Evolutionary conservation across 2,113 vertebrate species (phyloP), one percentile per base, ranked within the genome.

Genomic region (Dolichotis patagonum): DNA sequence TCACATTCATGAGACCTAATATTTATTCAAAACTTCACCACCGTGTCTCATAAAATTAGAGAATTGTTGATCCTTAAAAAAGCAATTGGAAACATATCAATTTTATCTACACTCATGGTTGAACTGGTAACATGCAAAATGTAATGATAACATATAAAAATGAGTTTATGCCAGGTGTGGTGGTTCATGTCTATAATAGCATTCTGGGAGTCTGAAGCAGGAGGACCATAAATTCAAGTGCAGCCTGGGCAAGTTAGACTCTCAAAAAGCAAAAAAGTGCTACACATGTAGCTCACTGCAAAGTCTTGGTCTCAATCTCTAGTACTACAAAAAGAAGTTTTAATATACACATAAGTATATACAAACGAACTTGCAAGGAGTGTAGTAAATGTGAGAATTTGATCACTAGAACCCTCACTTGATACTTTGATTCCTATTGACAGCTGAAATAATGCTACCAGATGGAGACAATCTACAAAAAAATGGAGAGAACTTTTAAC

Each of bases 51-150:
- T 19, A 94, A 82, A 91, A 91, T 90, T 90, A 87, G 82, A 83
- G 78, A 95, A 58, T 38, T 85, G 35, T 49, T 94, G 65, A 89
- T 71, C 91, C 95, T 94, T 97, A 75, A 84, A 91, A 91, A 90
- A 94, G 62, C 77, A 87, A 69, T 75, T 89, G 26, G 90, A 90
- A 87, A 88, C 32, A 56, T 41, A 95, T 81, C 38, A 88, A 77
- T 41, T 81, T 92, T 90, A 82, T 95, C 60, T 93, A 56, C 9
- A 67, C 30, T 85, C 11, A 30, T 38, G 14, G 46, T 94, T 91
- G 65, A 98, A 92, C 85, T n/a, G 54, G 58, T 92, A 75, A 63
- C 62, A 46, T 75, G 56, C 92, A 87, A 93, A 95, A 93, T 17
- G 30, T 67, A n/a, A 67, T 19, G 35, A 67, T n/a, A 35, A 67